Percentiles rank a stretch among this genome's conserved stretches.
These are phyloP conservation scores for Bombus turneri DNA, from an alignment of 1,140 invertebrate species.

Conservation along the genomic window DNA sequence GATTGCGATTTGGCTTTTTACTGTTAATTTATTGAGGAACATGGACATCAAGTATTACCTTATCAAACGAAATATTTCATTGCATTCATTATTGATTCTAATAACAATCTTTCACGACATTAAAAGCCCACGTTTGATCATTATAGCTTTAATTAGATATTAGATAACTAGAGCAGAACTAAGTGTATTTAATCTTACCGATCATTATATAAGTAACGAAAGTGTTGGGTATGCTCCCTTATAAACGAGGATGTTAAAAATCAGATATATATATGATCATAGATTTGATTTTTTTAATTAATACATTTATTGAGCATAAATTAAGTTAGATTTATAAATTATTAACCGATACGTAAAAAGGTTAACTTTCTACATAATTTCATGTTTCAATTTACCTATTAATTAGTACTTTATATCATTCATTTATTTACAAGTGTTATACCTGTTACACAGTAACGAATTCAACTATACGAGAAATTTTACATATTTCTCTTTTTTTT, in stretches of 20 bases:
- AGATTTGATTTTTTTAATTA: background rate
- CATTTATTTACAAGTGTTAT: too few relatives aligned
- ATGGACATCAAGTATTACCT: conserved; percentile 19
- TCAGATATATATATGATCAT: background rate
- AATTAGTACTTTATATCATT: too few relatives aligned
- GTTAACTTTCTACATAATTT: too few relatives aligned
- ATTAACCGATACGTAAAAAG: background rate
- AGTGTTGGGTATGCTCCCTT: background rate
- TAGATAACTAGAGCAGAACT: conserved; percentile 25
- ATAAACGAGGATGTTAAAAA: background rate
- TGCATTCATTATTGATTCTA: conserved; percentile 15
- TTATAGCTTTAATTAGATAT: conserved; percentile 31
- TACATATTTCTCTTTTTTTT: too few relatives aligned
- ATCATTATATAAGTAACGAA: conserved; percentile 29
- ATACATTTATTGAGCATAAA: background rate
- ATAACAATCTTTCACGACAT: conserved; percentile 10
- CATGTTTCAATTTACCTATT: too few relatives aligned
- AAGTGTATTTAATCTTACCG: conserved; percentile 9
- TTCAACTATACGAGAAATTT: too few relatives aligned
- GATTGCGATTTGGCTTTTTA: conserved; percentile 28
- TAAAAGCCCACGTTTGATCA: background rate
- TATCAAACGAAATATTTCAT: conserved; percentile 11
- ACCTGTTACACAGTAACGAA: too few relatives aligned
- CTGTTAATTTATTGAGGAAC: conserved; percentile 6
- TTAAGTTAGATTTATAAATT: background rate